Evolutionary conservation across 2,888 invertebrate genomes (phyloP).

Genomic region (Nudaria mundana): DNA sequence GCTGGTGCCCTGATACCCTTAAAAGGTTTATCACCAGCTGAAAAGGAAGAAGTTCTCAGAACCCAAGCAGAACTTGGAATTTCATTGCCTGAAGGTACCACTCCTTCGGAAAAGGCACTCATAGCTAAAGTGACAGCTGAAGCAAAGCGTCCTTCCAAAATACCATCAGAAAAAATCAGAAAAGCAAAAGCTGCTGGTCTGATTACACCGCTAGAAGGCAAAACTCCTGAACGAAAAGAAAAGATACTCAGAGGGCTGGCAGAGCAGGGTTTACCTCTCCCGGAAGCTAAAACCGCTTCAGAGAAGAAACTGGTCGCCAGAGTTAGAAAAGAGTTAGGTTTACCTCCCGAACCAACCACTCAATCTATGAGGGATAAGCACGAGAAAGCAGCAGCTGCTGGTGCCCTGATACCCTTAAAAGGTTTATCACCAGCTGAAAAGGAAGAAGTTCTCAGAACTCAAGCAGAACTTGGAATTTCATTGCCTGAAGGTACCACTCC

Average conservation of each 20-base stretch:
- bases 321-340: conserved; percentile 1
- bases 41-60: conserved; percentile 29
- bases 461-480: neutral
- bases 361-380: conserved; percentile 13
- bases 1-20: conserved; percentile 18
- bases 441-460: neutral
- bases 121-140: neutral
- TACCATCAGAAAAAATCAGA: conserved; percentile 2
- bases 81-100: neutral
- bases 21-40: conserved; percentile 22
- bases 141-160: neutral
- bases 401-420: conserved; percentile 33
- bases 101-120: neutral
- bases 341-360: conserved; percentile 13
- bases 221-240: conserved; percentile 23
- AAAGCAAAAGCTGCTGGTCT: conserved; percentile 14
- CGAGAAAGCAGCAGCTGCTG: conserved; percentile 8
- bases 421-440: neutral
- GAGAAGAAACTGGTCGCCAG: conserved; percentile 16
- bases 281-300: conserved; percentile 26
- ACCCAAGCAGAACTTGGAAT: conserved; percentile 10
- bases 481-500: neutral
- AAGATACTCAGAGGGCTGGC: conserved; percentile 3
- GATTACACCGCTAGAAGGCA: neutral
- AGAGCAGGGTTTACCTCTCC: neutral